phyloP scores from a whole-genome alignment of 2,797 vertebrate genomes.

The Centroberyx gerrardi region DNA sequence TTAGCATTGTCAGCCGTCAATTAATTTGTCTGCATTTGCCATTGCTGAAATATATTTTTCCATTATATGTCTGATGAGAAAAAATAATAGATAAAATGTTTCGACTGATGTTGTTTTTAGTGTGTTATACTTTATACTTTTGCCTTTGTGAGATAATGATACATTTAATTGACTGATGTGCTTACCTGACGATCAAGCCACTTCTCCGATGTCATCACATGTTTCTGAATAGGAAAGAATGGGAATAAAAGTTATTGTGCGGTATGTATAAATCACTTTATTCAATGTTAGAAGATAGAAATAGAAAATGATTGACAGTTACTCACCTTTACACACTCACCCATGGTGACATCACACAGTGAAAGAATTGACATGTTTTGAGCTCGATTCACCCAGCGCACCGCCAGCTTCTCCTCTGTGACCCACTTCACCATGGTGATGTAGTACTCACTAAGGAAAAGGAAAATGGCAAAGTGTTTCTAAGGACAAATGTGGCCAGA shows the following conservation, averaged over 20 bases:
- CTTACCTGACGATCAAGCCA: slow-evolving; percentile 84
- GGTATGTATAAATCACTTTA: background rate
- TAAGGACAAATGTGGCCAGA: too few species aligned
- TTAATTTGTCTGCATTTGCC: too few species aligned
- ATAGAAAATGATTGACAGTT: background rate
- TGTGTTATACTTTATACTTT: background rate
- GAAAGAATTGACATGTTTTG: slow-evolving; percentile 83
- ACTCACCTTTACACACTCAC: slow-evolving; percentile 75
- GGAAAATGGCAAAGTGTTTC: background rate
- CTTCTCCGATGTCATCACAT: slow-evolving; percentile 81
- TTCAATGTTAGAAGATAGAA: background rate
- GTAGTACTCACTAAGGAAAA: slow-evolving; percentile 76
- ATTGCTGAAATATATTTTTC: background rate
- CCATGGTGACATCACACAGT: slow-evolving; percentile 66
- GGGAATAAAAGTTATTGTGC: background rate
- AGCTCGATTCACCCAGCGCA: slow-evolving; percentile 84
- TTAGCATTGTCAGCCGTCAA: background rate
- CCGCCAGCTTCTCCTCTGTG: slow-evolving; percentile 66
- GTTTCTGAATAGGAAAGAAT: slow-evolving; percentile 70
- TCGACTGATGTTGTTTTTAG: too few species aligned
- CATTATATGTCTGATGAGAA: too few species aligned
- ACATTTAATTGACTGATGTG: background rate
- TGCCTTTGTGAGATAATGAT: background rate
- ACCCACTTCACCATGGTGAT: slow-evolving; percentile 85
- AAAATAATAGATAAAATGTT: too few species aligned